phyloP scores from a whole-genome alignment of 2,797 vertebrate species.

The Poecilia velifera region DNA sequence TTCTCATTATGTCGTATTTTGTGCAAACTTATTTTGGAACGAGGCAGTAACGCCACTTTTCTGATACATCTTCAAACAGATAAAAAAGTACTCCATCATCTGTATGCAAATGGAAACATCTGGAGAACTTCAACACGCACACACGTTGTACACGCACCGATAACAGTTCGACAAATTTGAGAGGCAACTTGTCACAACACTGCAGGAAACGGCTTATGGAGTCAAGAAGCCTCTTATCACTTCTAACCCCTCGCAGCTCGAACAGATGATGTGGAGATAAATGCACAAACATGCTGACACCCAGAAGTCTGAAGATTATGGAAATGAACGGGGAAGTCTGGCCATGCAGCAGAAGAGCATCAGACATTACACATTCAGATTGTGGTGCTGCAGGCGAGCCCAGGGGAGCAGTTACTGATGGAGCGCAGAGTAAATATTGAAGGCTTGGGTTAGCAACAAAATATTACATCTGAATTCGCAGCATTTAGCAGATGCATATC shows the following conservation, averaged over 20 bases:
- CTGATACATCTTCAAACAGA: neutral
- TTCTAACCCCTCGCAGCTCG: slow-evolving; percentile 33
- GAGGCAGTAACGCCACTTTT: neutral
- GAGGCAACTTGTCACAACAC: slow-evolving; percentile 39
- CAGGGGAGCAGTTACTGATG: slow-evolving; percentile 49
- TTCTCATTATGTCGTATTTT: neutral
- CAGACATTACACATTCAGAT: slow-evolving; percentile 50
- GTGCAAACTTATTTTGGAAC: neutral
- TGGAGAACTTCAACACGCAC: slow-evolving; percentile 23
- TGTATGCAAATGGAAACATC: slow-evolving; percentile 43
- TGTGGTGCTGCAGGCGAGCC: slow-evolving; percentile 45
- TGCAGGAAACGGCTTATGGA: slow-evolving; percentile 35
- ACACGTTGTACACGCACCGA: neutral
- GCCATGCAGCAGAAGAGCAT: slow-evolving; percentile 30
- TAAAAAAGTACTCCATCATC: slow-evolving; percentile 23
- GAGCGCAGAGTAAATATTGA: slow-evolving; percentile 57
- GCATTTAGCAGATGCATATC: slow-evolving; percentile 25
- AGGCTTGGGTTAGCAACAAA: slow-evolving; percentile 53
- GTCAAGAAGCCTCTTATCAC: slow-evolving; percentile 35
- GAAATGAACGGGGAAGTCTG: slow-evolving; percentile 51
- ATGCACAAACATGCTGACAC: slow-evolving; percentile 57
- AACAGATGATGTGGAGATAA: slow-evolving; percentile 48
- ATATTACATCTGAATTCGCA: slow-evolving; percentile 37
- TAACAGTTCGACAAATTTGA: slow-evolving; percentile 35
- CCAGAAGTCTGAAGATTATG: slow-evolving; percentile 48